Conservation (phyloP, 1,140 invertebrate species). For the Ganaspis sp. region DNA sequence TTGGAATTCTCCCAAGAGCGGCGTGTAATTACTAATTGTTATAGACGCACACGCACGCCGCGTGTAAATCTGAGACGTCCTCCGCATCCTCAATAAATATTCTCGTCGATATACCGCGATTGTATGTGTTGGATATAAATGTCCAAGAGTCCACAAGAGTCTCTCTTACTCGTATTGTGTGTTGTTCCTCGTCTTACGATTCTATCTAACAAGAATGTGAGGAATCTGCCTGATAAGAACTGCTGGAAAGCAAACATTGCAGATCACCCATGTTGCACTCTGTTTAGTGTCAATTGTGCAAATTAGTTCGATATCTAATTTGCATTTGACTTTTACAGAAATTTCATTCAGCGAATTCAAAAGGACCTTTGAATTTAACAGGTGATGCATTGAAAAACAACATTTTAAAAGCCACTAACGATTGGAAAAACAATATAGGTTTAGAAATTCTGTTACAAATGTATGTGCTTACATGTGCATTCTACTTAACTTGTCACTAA, state of each 20-base stretch:
- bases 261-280: no score
- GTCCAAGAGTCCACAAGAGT: neutral
- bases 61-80: constrained; percentile 38
- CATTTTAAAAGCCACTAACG: no score
- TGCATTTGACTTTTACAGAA: no score
- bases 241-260: neutral
- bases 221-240: neutral
- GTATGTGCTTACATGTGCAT: no score
- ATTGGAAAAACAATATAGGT: no score
- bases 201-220: constrained; percentile 1
- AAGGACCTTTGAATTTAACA: no score
- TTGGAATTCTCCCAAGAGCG: constrained; percentile 48
- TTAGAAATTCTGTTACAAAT: no score
- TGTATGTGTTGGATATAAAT: constrained; percentile 35
- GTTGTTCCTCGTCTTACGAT: neutral
- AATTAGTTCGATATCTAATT: no score
- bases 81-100: constrained; percentile 39
- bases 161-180: neutral
- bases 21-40: constrained; percentile 56
- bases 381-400: no score
- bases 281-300: no score
- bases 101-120: constrained; percentile 19
- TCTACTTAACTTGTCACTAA: constrained; percentile 21
- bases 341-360: no score
- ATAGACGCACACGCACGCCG: constrained; percentile 42